Conservation (phyloP, 1,140 invertebrate species). For the Ooceraea biroi region DNA sequence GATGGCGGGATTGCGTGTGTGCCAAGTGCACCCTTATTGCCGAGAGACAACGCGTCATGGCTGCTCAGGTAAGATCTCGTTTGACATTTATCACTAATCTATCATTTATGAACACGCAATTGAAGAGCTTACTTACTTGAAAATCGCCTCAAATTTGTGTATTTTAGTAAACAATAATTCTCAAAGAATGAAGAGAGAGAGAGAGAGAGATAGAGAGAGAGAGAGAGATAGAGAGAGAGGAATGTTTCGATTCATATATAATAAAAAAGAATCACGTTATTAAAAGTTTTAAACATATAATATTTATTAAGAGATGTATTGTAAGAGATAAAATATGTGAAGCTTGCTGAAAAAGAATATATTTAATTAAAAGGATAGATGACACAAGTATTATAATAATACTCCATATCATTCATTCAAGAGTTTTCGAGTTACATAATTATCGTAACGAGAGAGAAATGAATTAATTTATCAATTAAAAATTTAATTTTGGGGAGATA, state of each 20-base stretch:
- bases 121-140: too few species aligned
- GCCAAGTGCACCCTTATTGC: slow-evolving; percentile 99
- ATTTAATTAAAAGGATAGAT: too few species aligned
- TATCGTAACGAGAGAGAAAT: neutral
- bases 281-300: too few species aligned
- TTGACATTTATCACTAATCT: neutral
- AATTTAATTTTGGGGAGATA: neutral
- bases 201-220: too few species aligned
- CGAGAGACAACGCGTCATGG: slow-evolving; percentile 99
- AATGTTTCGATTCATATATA: too few species aligned
- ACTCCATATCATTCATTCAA: neutral
- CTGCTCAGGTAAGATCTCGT: slow-evolving; percentile 91
- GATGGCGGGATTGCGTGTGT: slow-evolving; percentile 98
- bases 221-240: too few species aligned
- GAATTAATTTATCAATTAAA: neutral
- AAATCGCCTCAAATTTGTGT: too few species aligned
- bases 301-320: too few species aligned
- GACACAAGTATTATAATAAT: neutral
- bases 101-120: neutral
- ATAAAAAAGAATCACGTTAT: too few species aligned
- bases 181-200: too few species aligned
- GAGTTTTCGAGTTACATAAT: neutral
- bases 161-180: too few species aligned
- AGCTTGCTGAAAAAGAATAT: neutral
- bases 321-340: too few species aligned